phyloP scores from a whole-genome alignment of 2,888 invertebrate species.

The Lithophane socia region DNA sequence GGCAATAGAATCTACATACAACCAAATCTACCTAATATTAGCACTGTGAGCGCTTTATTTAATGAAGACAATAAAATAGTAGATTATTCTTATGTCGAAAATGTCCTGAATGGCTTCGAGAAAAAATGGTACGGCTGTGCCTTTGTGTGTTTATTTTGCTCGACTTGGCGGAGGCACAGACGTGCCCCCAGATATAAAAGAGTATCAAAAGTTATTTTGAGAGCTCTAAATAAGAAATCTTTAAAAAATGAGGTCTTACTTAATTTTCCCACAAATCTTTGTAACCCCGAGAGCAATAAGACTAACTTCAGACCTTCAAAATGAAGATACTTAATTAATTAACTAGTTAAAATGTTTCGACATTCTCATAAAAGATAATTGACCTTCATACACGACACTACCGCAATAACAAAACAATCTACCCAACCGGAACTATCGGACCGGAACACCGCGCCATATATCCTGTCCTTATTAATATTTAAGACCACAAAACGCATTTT shows the following conservation, averaged over 20 bases:
- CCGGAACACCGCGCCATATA: constrained; percentile 54
- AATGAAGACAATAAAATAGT: too few species aligned
- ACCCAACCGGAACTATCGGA: constrained; percentile 52
- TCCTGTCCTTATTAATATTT: constrained; percentile 69
- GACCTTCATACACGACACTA: not conserved
- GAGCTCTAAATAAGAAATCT: not conserved
- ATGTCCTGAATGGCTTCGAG: too few species aligned
- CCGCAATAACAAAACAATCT: constrained; percentile 36
- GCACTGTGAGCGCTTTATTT: too few species aligned
- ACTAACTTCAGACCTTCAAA: not conserved
- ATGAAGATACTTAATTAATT: not conserved
- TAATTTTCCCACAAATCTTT: not conserved
- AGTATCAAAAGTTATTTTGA: not conserved
- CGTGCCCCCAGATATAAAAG: too few species aligned
- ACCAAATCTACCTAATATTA: too few species aligned
- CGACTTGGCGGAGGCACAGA: too few species aligned
- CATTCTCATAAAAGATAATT: constrained; percentile 16
- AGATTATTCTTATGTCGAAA: too few species aligned
- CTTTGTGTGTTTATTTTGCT: too few species aligned
- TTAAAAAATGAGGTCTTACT: not conserved
- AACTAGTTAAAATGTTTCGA: not conserved
- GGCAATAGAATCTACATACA: too few species aligned
- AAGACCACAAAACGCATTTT: constrained; percentile 69
- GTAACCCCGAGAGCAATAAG: not conserved
- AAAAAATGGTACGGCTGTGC: too few species aligned